Evolutionary conservation across 1,140 invertebrate genomes (phyloP), one percentile per base, ranked within the genome.

Genomic region (Macrostomum lignano): DNA sequence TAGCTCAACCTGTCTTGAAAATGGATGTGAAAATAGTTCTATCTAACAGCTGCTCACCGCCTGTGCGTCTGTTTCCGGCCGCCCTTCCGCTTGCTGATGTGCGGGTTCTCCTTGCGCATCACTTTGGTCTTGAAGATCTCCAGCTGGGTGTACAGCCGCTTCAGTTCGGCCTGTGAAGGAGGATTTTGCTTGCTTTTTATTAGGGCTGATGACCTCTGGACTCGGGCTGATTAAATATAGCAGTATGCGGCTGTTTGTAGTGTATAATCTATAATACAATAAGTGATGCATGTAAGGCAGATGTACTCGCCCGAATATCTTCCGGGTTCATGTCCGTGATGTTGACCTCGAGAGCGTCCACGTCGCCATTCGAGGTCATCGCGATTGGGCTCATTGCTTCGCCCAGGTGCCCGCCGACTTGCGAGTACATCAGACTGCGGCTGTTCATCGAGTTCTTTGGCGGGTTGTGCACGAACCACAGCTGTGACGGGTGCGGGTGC

Each of bases 51-150:
- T n/a, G n/a, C n/a, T n/a, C n/a, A n/a, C n/a, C n/a, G n/a, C n/a
- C n/a, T n/a, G n/a, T n/a, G n/a, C n/a, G n/a, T n/a, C n/a, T 73
- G 70, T 60, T 84, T 86, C 35, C 75, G 63, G n/a, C 78, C 79
- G 4, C 78, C 77, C 36, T 76, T 64, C 35, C 77, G 62, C 58
- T 82, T 82, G 35, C 72, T 75, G 51, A 88, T 82, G 63, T 88
- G 79, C 14, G 79, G 81, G 63, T 88, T 88, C 58, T 84, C 78
- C 42, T 74, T 68, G 31, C 78, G 65, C 51, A 86, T 69, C 10
- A 74, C 77, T 58, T 82, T 79, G 49, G 76, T 76, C 42, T 76
- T 71, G 41, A 81, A 64, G 24, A 67, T 60, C 39, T 66, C 59
- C 40, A 82, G 59, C 54, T 82, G 78, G 13, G 78, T 74, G 57